Evolutionary conservation across 1,140 invertebrate genomes (phyloP), one percentile per base, ranked within the genome.

Genomic region (Zaprionus inermis): DNA sequence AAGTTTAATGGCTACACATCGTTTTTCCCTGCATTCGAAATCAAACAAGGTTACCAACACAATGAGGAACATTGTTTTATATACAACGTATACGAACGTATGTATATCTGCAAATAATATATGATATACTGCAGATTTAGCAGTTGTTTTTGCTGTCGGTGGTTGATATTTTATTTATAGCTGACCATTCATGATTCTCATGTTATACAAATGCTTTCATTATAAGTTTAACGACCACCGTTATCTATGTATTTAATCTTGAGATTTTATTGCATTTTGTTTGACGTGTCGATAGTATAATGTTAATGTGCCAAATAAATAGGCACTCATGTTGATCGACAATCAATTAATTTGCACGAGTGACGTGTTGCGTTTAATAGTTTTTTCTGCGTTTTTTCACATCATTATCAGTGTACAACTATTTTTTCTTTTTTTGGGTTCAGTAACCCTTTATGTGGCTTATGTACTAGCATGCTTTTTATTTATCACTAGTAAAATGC

Each of bases 131-230:
- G 51, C n/a, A 54, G 24, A 28, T 28, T 54, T 24, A 28, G n/a
- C 14, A 24, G 51, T 54, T 54, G 51, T 54, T 51, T 22, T 22
- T 51, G 18, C 20, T 52, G 49, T 49, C 41, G 16, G 16, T 24
- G 16, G 44, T 32, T 51, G 9, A 32, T 20, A 32, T 30, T 69
- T 56, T 74, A 57, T 56, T 38, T 73, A 68, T 60, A 44, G 46
- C 56, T 59, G 36, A 16, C 49, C 55, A 59, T 73, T 68, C 24
- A 38, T 46, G 64, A 67, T 61, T 60, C 49, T 38, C 68, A 60
- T 55, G 38, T 65, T 69, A 85, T 84, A 84, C 61, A 71, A 84
- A 84, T 79, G 73, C 57, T 58, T 85, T 68, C 51, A 78, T 84
- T 78, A 78, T 67, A 44, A 60, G 49, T 44, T 79, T 66, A 44